Conservation (phyloP, 2,113 vertebrate genomes). For the Cynoglossus semilaevis region DNA sequence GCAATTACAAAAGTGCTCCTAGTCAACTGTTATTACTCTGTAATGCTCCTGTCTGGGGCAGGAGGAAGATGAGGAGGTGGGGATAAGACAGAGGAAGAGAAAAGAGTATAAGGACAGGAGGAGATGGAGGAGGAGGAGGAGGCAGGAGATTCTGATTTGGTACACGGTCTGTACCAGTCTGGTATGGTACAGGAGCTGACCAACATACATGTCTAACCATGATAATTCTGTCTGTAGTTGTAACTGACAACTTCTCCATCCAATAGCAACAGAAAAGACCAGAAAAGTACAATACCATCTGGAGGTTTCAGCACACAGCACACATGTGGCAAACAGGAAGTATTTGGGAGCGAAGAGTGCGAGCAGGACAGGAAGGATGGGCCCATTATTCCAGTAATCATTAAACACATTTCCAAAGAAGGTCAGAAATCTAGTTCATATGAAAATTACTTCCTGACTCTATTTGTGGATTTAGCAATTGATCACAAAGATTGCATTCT, state of each 20-base stretch:
- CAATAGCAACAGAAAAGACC: constrained; percentile 10
- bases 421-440: constrained; percentile 63
- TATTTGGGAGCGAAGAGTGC: background rate
- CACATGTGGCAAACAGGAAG: constrained; percentile 66
- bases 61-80: constrained; percentile 26
- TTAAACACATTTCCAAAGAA: constrained; percentile 56
- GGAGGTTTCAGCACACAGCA: constrained; percentile 38
- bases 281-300: constrained; percentile 16
- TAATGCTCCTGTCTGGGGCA: constrained; percentile 52
- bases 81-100: constrained; percentile 4
- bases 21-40: constrained; percentile 62
- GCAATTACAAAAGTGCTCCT: constrained; percentile 68
- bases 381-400: constrained; percentile 59
- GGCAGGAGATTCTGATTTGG: background rate
- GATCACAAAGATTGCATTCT: too few relatives aligned
- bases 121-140: background rate
- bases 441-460: constrained; percentile 58
- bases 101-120: background rate
- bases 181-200: background rate
- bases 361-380: constrained; percentile 48
- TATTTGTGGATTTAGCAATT: background rate
- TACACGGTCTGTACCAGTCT: background rate
- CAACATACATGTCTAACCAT: background rate
- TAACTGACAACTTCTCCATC: constrained; percentile 43
- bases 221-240: background rate